A percentile compares a stretch with the other conserved stretches of the same genome.
Evolutionary conservation across 2,113 vertebrate genomes (phyloP).

Genomic region (Camelus dromedarius): DNA sequence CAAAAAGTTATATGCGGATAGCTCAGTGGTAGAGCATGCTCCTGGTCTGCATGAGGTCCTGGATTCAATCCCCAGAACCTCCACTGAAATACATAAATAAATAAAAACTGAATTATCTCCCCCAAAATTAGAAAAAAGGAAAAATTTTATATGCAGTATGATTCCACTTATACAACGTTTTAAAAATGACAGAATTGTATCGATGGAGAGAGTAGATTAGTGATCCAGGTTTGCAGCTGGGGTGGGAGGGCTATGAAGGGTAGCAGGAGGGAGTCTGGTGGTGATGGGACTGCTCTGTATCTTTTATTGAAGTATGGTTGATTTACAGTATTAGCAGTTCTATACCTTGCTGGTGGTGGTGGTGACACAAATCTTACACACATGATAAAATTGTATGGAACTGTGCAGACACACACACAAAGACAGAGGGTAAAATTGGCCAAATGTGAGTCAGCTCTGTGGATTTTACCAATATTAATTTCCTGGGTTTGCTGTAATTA

Average conservation of each 20-base stretch:
- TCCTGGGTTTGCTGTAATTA: background rate
- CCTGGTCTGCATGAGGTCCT: too few species aligned
- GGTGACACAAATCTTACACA: background rate
- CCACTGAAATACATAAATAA: too few species aligned
- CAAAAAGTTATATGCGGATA: too few species aligned
- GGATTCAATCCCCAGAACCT: too few species aligned
- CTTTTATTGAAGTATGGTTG: background rate
- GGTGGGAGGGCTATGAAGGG: background rate
- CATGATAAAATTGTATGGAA: too few species aligned
- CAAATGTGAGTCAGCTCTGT: background rate
- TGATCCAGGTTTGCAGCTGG: background rate
- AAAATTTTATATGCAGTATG: background rate
- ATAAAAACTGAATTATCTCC: too few species aligned
- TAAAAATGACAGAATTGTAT: background rate
- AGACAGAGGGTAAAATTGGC: background rate
- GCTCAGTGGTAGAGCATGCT: too few species aligned
- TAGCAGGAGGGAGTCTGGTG: background rate
- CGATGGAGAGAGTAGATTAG: background rate
- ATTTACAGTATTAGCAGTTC: background rate
- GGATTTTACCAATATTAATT: background rate
- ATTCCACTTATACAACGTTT: background rate
- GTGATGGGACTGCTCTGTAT: background rate
- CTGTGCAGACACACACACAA: background rate
- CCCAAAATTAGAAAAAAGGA: too few species aligned
- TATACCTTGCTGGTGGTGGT: background rate